Base-by-base conservation (phyloP, 2,797 vertebrate genomes). In the Margarornis squamiger region DNA sequence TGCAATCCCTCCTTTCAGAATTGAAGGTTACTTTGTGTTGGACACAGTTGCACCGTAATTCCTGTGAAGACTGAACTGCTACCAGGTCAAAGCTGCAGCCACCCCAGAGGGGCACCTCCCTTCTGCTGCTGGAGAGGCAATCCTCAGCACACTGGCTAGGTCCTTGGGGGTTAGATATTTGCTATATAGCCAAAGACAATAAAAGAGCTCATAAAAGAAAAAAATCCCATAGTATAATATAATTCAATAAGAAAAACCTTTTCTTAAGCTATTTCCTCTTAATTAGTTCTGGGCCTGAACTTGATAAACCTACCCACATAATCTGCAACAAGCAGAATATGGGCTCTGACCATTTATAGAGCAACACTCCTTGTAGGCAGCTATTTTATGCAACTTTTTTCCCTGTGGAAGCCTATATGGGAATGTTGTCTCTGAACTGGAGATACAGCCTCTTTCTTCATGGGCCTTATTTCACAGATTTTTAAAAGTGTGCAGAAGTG, bases 111-210 rank as follows among this genome's bases (percentile, higher is more conserved):
- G 7, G 4, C 17, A 66, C 13, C n/a, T 90, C 34, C 52, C 54
- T 83, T 52, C 5, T 10, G 21, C 19, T 63, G 27, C 61, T 71
- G 72, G 30, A 70, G 38, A 67, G 39, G 6, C 34, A 65, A 15
- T 3, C 1, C 1, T 39, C 36, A 80, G 14, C 10, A 16, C 1
- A 0, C 14, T 7, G n/a, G 14, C 12, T 13, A n/a, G 12, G 20
- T 39, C 22, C 27, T 43, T 41, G 29, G 11, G 45, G 57, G 16
- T 66, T 63, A 57, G 90, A 59, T 59, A 29, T 43, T 77, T 83
- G 15, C n/a, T 77, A 9, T 45, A 39, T 51, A 57, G 9, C 14
- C 39, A 59, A 79, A 80, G 24, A 34, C 20, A 83, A 43, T 45
- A 48, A 17, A 63, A 80, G 20, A 48, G 9, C 13, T 65, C 2